Percentiles rank a stretch among this genome's conserved stretches.
phyloP scores from a whole-genome alignment of 2,888 invertebrate genomes.

The Phaonia tiefii region DNA sequence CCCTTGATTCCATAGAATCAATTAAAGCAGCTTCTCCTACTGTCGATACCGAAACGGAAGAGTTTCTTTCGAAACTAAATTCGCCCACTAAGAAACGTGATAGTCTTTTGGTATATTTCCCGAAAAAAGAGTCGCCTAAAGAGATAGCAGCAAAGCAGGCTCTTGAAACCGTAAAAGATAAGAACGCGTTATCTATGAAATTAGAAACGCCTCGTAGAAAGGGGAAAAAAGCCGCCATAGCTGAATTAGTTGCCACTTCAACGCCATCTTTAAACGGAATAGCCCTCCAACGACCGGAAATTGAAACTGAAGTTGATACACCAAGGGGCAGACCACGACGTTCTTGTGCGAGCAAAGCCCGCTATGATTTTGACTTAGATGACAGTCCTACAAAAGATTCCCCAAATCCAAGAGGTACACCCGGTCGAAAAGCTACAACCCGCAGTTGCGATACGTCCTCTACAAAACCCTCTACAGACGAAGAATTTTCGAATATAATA shows the following conservation, averaged over 20 bases:
- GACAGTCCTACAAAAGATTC: conserved; percentile 70
- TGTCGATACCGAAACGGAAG: conserved; percentile 76
- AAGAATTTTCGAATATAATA: conserved; percentile 70
- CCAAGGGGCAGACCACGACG: conserved; percentile 75
- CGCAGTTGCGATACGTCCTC: background rate
- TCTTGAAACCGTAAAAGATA: background rate
- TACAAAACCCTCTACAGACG: background rate
- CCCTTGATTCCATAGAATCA: conserved; percentile 65
- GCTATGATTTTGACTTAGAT: conserved; percentile 77
- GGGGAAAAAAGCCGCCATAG: background rate
- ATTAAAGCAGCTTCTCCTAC: conserved; percentile 9
- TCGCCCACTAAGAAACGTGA: conserved; percentile 84
- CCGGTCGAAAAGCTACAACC: conserved; percentile 24
- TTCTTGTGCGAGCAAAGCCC: conserved; percentile 76
- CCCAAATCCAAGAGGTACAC: conserved; percentile 46
- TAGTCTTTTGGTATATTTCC: conserved; percentile 84
- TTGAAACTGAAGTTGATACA: conserved; percentile 56
- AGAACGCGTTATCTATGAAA: background rate
- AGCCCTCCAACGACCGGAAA: background rate
- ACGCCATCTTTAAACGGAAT: background rate
- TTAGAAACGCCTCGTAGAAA: conserved; percentile 6
- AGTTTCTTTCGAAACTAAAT: conserved; percentile 82
- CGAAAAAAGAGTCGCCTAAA: conserved; percentile 79
- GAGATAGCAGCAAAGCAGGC: conserved; percentile 44
- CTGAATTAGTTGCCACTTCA: background rate